A percentile compares a stretch with the other conserved stretches of the same genome.
These are phyloP conservation scores for Rhodinocichla rosea DNA, from an alignment of 2,113 vertebrate species.

Conservation along the genomic window DNA sequence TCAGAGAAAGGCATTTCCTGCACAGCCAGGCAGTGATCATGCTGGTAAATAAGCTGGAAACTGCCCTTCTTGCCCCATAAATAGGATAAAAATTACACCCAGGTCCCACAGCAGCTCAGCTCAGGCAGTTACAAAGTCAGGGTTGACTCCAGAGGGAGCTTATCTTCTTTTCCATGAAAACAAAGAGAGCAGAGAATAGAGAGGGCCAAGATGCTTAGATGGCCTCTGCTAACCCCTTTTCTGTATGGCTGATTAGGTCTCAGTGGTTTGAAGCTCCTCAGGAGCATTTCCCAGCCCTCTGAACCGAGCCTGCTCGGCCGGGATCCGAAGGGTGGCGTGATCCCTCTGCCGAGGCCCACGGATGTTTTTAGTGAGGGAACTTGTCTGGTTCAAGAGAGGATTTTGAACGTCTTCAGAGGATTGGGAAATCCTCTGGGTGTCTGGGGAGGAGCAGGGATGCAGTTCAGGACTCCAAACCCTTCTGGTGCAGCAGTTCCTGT, in stretches of 20 bases:
- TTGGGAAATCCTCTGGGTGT: not conserved
- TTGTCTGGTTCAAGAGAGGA: not conserved
- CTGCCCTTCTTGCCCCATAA: not conserved
- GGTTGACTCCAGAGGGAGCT: not conserved
- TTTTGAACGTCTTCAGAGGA: not conserved
- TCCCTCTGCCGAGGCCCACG: fast-evolving
- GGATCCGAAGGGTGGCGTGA: fast-evolving
- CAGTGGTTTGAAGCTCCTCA: not conserved
- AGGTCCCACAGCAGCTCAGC: not conserved
- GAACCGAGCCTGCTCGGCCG: fast-evolving
- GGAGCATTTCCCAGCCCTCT: not conserved
- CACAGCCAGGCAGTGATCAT: fast-evolving
- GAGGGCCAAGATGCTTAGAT: not conserved
- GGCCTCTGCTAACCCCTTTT: not conserved
- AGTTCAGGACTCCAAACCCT: not conserved
- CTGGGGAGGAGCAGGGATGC: not conserved
- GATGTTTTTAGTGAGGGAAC: not conserved
- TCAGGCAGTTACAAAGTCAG: fast-evolving
- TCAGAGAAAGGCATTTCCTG: not conserved
- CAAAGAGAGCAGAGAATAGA: not conserved
- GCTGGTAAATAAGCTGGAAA: not conserved
- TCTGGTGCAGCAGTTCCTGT: not conserved
- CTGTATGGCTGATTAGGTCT: not conserved
- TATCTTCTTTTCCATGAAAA: not conserved
- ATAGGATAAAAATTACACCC: not conserved